Conservation (phyloP, 1,140 invertebrate genomes). For the Leptopilina boulardi region DNA sequence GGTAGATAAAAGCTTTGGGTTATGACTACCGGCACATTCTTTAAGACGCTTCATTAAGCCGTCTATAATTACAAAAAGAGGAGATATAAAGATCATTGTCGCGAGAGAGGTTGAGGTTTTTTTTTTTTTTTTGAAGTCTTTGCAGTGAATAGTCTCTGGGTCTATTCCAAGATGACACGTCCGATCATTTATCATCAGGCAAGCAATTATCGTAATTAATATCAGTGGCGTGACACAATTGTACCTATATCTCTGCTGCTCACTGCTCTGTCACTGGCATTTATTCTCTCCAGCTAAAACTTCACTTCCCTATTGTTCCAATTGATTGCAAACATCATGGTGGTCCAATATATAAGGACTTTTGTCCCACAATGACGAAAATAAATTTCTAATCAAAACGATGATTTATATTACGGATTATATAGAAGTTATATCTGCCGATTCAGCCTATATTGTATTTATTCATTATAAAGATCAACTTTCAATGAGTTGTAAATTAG, state of each 20-base stretch:
- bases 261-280: slow-evolving; percentile 52
- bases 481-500: neutral
- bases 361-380: neutral
- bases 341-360: neutral
- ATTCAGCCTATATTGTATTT: neutral
- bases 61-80: slow-evolving; percentile 68
- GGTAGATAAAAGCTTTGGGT: slow-evolving; percentile 58
- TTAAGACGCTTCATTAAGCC: slow-evolving; percentile 68
- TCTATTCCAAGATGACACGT: slow-evolving; percentile 58
- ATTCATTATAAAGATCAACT: no score
- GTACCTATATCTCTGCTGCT: slow-evolving; percentile 48
- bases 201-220: slow-evolving; percentile 73
- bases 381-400: slow-evolving; percentile 13
- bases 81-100: slow-evolving; percentile 67
- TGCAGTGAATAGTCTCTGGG: slow-evolving; percentile 58
- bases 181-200: slow-evolving; percentile 65
- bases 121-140: slow-evolving; percentile 47
- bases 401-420: neutral
- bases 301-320: slow-evolving; percentile 21
- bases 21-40: slow-evolving; percentile 59
- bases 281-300: slow-evolving; percentile 42
- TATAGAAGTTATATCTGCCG: neutral
- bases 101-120: no score
- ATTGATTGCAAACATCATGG: slow-evolving; percentile 35
- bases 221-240: slow-evolving; percentile 57